phyloP scores from a whole-genome alignment of 1,140 invertebrate species.

The Xylocopa sonorina region DNA sequence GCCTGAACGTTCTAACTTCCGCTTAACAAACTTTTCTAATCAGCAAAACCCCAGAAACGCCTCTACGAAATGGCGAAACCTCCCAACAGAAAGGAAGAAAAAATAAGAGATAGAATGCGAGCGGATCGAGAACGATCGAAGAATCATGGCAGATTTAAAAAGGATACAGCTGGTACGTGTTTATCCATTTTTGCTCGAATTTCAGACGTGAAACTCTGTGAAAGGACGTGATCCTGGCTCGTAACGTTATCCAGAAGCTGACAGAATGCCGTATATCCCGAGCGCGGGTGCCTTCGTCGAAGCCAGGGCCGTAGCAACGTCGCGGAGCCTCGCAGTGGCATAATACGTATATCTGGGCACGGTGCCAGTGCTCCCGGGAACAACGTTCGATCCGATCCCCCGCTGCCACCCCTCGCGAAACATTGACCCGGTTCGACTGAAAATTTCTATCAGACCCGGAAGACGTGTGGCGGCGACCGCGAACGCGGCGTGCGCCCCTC shows the following conservation, averaged over 20 bases:
- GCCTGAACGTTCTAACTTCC: no score
- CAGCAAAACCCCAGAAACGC: no score
- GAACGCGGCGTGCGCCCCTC: no score
- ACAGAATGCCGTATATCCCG: neutral
- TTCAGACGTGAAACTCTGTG: neutral
- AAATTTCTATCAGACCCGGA: constrained; percentile 44
- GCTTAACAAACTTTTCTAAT: no score
- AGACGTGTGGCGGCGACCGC: no score
- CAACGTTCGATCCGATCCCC: constrained; percentile 62
- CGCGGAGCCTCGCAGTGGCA: constrained; percentile 33
- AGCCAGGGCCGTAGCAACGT: constrained; percentile 39
- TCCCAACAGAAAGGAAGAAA: no score
- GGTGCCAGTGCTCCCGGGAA: constrained; percentile 59
- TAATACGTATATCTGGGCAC: constrained; percentile 63
- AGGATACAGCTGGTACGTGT: no score
- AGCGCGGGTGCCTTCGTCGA: constrained; percentile 8
- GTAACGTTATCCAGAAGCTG: no score
- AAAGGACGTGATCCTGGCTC: neutral
- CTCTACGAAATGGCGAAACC: no score
- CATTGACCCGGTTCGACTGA: constrained; percentile 61
- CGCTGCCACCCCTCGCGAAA: constrained; percentile 56
- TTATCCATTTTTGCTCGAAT: neutral
- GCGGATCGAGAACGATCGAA: no score
- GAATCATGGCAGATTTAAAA: no score
- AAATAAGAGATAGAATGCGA: no score